phyloP scores from a whole-genome alignment of 2,888 invertebrate species.

The Lacanobia oleracea region DNA sequence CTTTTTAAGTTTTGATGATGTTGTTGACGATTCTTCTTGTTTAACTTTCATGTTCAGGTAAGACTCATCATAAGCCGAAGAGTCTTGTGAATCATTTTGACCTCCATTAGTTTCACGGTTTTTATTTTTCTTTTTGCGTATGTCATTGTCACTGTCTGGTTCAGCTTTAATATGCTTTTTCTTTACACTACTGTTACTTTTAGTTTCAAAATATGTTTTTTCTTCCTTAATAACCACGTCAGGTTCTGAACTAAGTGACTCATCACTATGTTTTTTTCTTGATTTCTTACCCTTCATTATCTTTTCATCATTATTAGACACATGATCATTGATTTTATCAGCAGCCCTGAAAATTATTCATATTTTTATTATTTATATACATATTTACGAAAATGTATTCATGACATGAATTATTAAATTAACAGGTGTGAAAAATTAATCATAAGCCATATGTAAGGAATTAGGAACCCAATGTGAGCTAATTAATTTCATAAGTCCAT shows the following conservation, averaged over 20 bases:
- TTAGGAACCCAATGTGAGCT: too few species aligned
- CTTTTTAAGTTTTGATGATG: slow-evolving; percentile 63
- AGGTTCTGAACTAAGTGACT: slow-evolving; percentile 6
- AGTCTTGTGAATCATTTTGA: slow-evolving; percentile 36
- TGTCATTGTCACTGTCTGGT: slow-evolving; percentile 74
- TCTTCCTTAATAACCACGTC: slow-evolving; percentile 33
- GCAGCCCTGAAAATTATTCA: slow-evolving; percentile 55
- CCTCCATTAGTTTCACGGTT: slow-evolving; percentile 45
- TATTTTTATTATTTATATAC: background rate
- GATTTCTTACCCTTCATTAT: slow-evolving; percentile 63
- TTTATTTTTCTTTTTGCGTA: slow-evolving; percentile 51
- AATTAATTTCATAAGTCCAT: too few species aligned
- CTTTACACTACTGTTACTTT: slow-evolving; percentile 47
- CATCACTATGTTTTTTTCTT: slow-evolving; percentile 23
- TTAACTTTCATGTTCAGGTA: slow-evolving; percentile 76
- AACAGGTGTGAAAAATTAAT: background rate
- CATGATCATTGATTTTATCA: slow-evolving; percentile 19
- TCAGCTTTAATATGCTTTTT: slow-evolving; percentile 72
- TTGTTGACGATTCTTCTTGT: slow-evolving; percentile 65
- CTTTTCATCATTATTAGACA: slow-evolving; percentile 54
- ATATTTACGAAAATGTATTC: background rate
- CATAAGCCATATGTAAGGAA: too few species aligned
- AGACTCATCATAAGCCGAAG: slow-evolving; percentile 67
- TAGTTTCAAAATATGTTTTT: slow-evolving; percentile 55
- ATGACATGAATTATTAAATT: background rate